Evolutionary conservation across 2,797 vertebrate genomes (phyloP), one percentile per base, ranked within the genome.

Genomic region (Phoebastria nigripes): DNA sequence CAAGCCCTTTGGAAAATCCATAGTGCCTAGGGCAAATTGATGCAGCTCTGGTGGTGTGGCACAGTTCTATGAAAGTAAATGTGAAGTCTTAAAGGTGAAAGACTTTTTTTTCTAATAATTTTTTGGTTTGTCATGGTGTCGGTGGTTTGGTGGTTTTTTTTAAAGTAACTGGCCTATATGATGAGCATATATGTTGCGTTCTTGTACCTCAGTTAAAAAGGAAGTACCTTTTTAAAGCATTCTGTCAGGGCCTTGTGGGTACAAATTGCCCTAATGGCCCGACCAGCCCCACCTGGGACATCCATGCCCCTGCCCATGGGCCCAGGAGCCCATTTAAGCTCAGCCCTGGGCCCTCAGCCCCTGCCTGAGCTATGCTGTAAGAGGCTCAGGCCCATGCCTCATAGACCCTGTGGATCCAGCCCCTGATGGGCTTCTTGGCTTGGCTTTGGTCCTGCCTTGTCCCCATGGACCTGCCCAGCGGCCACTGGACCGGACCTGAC

Each of bases 381-480:
- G 7, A 15, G 24, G 35, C 14, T 19, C 7, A 4, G 20, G 47
- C 15, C 21, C 9, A 0, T 9, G 17, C 28, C 11, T 12, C 1
- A 2, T 0, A 11, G 41, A 6, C 24, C 13, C 20, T 8, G n/a
- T 26, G 44, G 51, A 12, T 35, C 51, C 35, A 37, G 61, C 18
- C 24, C n/a, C 47, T 31, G n/a, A 6, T 24, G 8, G 61, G 22
- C 47, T 33, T 31, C 33, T 42, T 55, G 46, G 8, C 31, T 19
- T 16, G 33, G 20, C 41, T 44, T 55, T n/a, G 29, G 25, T 20
- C 41, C 44, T 58, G 71, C 28, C 20, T 29, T 39, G 54, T 28
- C 15, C 28, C 28, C 15, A 2, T 2, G 11, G 51, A 22, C 59
- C 59, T 29, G 37, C 41, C 54, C 41, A 22, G 46, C 52, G 46